These are phyloP conservation scores for Penaeus monodon DNA, from an alignment of 2,888 invertebrate species.

Conservation along the genomic window DNA sequence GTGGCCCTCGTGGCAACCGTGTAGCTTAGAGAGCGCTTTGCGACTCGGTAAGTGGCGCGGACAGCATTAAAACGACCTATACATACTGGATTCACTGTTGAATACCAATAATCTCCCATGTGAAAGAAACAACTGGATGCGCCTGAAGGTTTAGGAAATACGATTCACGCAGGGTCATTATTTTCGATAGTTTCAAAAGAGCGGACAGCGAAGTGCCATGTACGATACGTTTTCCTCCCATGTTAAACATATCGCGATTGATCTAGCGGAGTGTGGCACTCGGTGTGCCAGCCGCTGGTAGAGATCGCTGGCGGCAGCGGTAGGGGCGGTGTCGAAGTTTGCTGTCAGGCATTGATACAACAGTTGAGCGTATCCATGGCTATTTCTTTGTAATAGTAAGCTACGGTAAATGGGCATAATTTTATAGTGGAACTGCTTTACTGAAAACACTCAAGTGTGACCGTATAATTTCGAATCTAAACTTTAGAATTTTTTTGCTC, in stretches of 20 bases:
- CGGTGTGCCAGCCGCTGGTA: slow-evolving; percentile 24
- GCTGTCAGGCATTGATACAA: background rate
- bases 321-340: background rate
- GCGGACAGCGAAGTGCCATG: background rate
- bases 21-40: background rate
- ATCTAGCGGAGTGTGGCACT: slow-evolving; percentile 9
- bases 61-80: background rate
- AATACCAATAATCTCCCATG: background rate
- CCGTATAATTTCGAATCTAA: too few relatives aligned
- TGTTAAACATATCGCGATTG: slow-evolving; percentile 41
- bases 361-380: too few relatives aligned
- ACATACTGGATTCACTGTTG: background rate
- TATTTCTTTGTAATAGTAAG: too few relatives aligned
- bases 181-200: background rate
- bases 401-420: too few relatives aligned
- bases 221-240: slow-evolving; percentile 52
- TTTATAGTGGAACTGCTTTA: too few relatives aligned
- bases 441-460: too few relatives aligned
- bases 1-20: slow-evolving; percentile 17
- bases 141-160: background rate
- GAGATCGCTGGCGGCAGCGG: background rate
- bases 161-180: background rate
- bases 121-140: background rate
- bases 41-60: background rate
- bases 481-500: too few relatives aligned